Evolutionary conservation across 2,888 invertebrate genomes (phyloP), one percentile per base, ranked within the genome.

Genomic region (Dugesia japonica): DNA sequence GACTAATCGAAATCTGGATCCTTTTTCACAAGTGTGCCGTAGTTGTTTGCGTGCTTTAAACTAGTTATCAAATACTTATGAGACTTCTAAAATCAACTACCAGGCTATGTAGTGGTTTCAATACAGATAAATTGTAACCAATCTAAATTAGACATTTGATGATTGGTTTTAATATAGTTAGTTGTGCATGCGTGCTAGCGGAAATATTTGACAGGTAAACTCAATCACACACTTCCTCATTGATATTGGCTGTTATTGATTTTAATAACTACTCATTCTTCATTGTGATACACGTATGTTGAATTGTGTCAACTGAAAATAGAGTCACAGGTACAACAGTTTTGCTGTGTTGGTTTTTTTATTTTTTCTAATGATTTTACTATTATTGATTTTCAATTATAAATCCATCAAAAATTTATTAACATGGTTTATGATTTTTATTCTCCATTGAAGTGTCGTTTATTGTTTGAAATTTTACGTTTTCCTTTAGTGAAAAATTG

Each of bases 1-100:
- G 56, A 56, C 56, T 56, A 56, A 56, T 56, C 56, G n/a, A 56
- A 56, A 56, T 56, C 56, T 56, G 56, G 56, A 56, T 56, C 56
- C 56, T 56, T 38, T 56, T 56, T 9, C 56, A 56, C 56, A 23
- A 56, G 56, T 56, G 56, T 56, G 56, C 56, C 56, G 56, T 56
- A 23, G n/a, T 38, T 38, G 38, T 56, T 56, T 13, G 56, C 56
- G 56, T 56, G 56, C 56, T 56, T 56, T 20, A 56, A 23, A 56
- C n/a, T 23, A n/a, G 56, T 56, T 56, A 56, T 56, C 56, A 56
- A n/a, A n/a, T 56, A 56, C 56, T 56, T 56, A n/a, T 56, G 56
- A 56, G 56, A 56, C 56, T 56, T 56, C 56, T 56, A 56, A 31
- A 31, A 31, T 13, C 31, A 31, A 31, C 23, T 23, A 56, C 56